These are phyloP conservation scores for Stylophora pistillata DNA, from an alignment of 64 coral and sea anemone genomes.

Conservation along the genomic window DNA sequence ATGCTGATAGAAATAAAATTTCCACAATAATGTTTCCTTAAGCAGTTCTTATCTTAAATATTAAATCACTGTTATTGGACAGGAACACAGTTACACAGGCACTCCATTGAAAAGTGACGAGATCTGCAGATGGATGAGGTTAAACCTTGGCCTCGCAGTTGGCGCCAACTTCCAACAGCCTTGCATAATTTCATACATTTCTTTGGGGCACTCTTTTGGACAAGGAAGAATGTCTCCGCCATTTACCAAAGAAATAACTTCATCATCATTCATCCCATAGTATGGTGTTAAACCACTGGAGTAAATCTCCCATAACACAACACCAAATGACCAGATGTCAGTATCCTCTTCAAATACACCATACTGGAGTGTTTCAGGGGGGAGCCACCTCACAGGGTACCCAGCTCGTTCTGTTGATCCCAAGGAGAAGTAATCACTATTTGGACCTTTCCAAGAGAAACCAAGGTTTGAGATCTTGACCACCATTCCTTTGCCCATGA, in stretches of 20 bases:
- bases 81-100: constrained; percentile 60
- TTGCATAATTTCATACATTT: constrained; percentile 91
- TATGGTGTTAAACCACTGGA: constrained; percentile 90
- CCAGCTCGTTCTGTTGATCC: constrained; percentile 42
- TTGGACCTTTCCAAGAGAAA: constrained; percentile 63
- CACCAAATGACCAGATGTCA: constrained; percentile 98
- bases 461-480: constrained; percentile 89
- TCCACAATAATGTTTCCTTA: too few species aligned
- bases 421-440: constrained; percentile 71
- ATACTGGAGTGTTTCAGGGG: constrained; percentile 76
- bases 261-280: constrained; percentile 94
- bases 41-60: not conserved
- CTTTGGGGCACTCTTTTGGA: constrained; percentile 85
- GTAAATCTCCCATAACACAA: constrained; percentile 93
- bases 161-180: constrained; percentile 81
- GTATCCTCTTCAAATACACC: constrained; percentile 75
- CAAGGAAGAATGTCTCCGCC: constrained; percentile 84
- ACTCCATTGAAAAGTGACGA: constrained; percentile 72
- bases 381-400: constrained; percentile 92
- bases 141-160: constrained; percentile 74
- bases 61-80: not conserved
- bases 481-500: constrained; percentile 70
- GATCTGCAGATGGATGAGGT: constrained; percentile 60
- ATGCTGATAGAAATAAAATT: too few species aligned
- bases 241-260: constrained; percentile 82